Conservation (phyloP, 2,888 invertebrate species). For the Monopis laevigella region DNA sequence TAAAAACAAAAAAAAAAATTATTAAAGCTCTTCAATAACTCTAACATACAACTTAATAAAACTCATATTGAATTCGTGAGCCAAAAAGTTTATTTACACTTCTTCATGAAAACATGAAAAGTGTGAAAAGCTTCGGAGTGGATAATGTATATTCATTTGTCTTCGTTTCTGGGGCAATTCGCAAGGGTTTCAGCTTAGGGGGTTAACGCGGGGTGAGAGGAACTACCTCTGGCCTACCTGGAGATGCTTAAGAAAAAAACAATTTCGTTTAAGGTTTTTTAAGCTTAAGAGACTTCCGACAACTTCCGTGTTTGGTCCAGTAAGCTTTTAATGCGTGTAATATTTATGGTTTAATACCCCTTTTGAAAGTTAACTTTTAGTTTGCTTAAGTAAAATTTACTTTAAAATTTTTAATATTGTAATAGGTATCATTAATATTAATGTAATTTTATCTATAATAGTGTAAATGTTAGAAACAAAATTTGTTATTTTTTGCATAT, state of each 20-base stretch:
- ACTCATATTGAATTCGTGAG: neutral
- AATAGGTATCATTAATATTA: too few relatives aligned
- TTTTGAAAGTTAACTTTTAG: too few relatives aligned
- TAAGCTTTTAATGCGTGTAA: too few relatives aligned
- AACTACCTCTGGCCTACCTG: constrained; percentile 13
- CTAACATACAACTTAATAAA: too few relatives aligned
- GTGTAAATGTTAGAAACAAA: too few relatives aligned
- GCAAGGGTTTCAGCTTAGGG: constrained; percentile 24
- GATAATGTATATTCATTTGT: constrained; percentile 41
- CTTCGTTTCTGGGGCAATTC: constrained; percentile 40
- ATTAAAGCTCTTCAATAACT: too few relatives aligned
- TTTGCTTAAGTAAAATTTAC: too few relatives aligned
- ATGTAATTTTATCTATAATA: too few relatives aligned
- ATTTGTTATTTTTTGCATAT: too few relatives aligned
- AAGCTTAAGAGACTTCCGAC: constrained; percentile 10
- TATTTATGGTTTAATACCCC: too few relatives aligned
- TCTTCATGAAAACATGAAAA: constrained; percentile 14
- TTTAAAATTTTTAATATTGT: too few relatives aligned
- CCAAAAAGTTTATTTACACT: constrained; percentile 12
- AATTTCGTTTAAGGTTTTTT: constrained; percentile 10
- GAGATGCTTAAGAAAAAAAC: constrained; percentile 11
- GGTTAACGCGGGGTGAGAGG: constrained; percentile 12
- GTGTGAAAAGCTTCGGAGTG: constrained; percentile 15
- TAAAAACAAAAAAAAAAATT: too few relatives aligned
- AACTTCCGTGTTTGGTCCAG: constrained; percentile 9